phyloP scores from a whole-genome alignment of 2,113 vertebrate species.

The Pseudopodoces humilis region DNA sequence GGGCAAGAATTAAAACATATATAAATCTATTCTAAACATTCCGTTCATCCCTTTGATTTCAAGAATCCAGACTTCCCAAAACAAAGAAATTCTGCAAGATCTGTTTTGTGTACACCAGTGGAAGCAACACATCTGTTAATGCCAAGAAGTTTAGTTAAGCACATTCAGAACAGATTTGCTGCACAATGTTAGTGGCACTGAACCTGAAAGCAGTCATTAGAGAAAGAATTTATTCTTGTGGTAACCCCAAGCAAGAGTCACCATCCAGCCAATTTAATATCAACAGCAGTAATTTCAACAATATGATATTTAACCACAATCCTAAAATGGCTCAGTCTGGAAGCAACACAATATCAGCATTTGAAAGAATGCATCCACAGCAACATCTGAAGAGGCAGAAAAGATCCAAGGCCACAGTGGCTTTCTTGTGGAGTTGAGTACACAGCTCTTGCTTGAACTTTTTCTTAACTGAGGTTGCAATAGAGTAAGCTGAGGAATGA shows the following conservation, averaged over 20 bases:
- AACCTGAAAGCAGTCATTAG: constrained; percentile 61
- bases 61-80: constrained; percentile 23
- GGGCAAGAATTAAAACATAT: not conserved
- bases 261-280: constrained; percentile 65
- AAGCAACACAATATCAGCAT: not conserved
- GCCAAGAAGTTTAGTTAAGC: constrained; percentile 62
- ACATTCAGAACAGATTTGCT: constrained; percentile 66
- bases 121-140: constrained; percentile 58
- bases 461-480: constrained; percentile 29
- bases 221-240: constrained; percentile 64
- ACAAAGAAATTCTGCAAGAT: constrained; percentile 55
- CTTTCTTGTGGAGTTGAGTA: not conserved
- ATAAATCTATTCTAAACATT: constrained; percentile 7
- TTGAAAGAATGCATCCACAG: constrained; percentile 16
- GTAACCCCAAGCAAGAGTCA: constrained; percentile 63
- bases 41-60: constrained; percentile 6
- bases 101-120: constrained; percentile 41
- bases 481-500: constrained; percentile 5
- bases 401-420: constrained; percentile 9
- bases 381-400: constrained; percentile 2
- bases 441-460: not conserved
- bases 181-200: constrained; percentile 47
- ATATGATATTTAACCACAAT: constrained; percentile 62
- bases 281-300: constrained; percentile 67
- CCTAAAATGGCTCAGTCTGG: constrained; percentile 45